Evolutionary conservation across 2,888 invertebrate species (phyloP).

Genomic region (Clistopyga incitator): DNA sequence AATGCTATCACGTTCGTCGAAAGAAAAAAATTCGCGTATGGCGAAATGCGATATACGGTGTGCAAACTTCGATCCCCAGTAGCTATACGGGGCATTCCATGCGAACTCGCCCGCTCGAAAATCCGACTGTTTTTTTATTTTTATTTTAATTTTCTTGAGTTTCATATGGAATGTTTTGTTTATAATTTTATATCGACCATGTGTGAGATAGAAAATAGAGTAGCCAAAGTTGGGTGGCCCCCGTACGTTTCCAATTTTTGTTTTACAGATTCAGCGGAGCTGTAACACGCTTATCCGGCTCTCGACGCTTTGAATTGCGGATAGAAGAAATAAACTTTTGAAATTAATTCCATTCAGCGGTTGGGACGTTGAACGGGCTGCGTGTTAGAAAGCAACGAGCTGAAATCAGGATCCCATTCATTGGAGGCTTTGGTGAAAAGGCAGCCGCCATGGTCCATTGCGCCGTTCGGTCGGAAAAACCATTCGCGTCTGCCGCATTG

Average conservation of each 20-base stretch:
- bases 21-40: not conserved
- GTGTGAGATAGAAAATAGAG: not conserved
- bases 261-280: slow-evolving; percentile 12
- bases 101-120: no score
- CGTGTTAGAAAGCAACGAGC: slow-evolving; percentile 50
- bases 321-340: slow-evolving; percentile 42
- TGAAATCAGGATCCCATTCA: slow-evolving; percentile 70
- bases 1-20: not conserved
- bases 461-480: slow-evolving; percentile 9
- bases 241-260: not conserved
- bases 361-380: not conserved
- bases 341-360: slow-evolving; percentile 29
- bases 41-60: not conserved
- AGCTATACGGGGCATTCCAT: no score
- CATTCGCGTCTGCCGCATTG: not conserved
- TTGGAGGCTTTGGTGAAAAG: slow-evolving; percentile 51
- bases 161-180: no score
- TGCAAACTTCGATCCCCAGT: no score
- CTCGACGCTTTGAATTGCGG: not conserved
- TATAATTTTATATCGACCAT: no score
- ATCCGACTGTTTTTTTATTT: no score
- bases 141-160: no score
- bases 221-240: not conserved
- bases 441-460: not conserved
- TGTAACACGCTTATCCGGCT: slow-evolving; percentile 10